Evolutionary conservation across 2,888 invertebrate species (phyloP).

Genomic region (Ochropleura plecta): DNA sequence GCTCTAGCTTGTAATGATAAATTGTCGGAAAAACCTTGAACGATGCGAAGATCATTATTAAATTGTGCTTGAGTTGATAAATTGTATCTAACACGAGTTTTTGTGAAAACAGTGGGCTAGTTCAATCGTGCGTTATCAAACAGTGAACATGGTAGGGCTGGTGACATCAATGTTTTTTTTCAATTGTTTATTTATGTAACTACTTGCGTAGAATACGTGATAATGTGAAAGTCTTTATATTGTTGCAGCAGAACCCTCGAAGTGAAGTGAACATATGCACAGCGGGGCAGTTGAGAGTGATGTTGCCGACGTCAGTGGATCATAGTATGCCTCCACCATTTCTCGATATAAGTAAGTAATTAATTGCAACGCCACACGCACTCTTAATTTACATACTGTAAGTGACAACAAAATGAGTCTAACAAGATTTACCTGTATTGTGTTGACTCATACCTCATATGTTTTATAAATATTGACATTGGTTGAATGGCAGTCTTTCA

Average conservation of each 20-base stretch:
- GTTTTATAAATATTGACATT: constrained; percentile 49
- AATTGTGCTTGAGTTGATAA: constrained; percentile 67
- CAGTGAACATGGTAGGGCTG: constrained; percentile 73
- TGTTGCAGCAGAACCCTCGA: constrained; percentile 84
- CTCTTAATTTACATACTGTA: constrained; percentile 42
- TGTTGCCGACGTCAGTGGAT: constrained; percentile 81
- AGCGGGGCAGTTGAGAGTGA: constrained; percentile 83
- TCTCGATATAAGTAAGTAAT: constrained; percentile 82
- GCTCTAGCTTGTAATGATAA: constrained; percentile 64
- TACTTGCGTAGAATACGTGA: constrained; percentile 72
- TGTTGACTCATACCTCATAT: constrained; percentile 45
- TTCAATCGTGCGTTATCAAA: constrained; percentile 42
- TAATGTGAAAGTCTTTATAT: constrained; percentile 77
- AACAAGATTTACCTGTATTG: constrained; percentile 34
- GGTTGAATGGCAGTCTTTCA: constrained; percentile 9
- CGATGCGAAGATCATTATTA: constrained; percentile 72
- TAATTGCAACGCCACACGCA: constrained; percentile 38
- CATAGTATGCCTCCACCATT: constrained; percentile 81
- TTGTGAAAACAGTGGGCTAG: constrained; percentile 54
- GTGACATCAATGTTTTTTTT: constrained; percentile 71
- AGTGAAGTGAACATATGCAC: constrained; percentile 78
- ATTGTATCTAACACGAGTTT: constrained; percentile 58
- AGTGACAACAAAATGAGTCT: constrained; percentile 58
- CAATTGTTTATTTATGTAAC: constrained; percentile 86
- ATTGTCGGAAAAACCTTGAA: constrained; percentile 77